phyloP scores from a whole-genome alignment of 2,113 vertebrate species.

The Neotoma lepida region DNA sequence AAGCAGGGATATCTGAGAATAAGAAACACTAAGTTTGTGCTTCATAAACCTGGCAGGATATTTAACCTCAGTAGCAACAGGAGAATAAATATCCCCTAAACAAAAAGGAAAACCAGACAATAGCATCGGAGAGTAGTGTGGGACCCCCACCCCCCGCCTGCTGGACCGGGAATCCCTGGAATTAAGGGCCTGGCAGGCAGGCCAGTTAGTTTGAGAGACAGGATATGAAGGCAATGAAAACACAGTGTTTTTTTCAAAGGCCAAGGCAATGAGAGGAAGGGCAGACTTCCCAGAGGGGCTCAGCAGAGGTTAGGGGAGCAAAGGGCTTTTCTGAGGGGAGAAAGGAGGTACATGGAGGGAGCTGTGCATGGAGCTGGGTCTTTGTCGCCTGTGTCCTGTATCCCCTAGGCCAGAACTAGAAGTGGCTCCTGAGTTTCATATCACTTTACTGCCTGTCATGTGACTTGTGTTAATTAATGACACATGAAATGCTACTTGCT shows the following conservation, averaged over 20 bases:
- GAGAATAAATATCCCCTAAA: background rate
- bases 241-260: background rate
- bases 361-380: background rate
- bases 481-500: background rate
- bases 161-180: fast-evolving
- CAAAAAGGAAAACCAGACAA: background rate
- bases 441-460: background rate
- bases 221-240: background rate
- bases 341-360: too few relatives aligned
- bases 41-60: background rate
- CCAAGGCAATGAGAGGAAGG: background rate
- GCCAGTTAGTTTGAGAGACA: background rate
- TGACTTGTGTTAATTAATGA: background rate
- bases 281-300: background rate
- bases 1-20: background rate
- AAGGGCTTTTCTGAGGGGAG: background rate
- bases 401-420: background rate
- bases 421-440: background rate
- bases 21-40: background rate
- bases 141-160: background rate
- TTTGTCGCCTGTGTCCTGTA: background rate
- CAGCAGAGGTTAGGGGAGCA: background rate
- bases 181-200: background rate
- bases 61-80: background rate
- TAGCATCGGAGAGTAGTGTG: background rate